phyloP scores from a whole-genome alignment of 2,888 invertebrate species.

The Tenthredo amoena region DNA sequence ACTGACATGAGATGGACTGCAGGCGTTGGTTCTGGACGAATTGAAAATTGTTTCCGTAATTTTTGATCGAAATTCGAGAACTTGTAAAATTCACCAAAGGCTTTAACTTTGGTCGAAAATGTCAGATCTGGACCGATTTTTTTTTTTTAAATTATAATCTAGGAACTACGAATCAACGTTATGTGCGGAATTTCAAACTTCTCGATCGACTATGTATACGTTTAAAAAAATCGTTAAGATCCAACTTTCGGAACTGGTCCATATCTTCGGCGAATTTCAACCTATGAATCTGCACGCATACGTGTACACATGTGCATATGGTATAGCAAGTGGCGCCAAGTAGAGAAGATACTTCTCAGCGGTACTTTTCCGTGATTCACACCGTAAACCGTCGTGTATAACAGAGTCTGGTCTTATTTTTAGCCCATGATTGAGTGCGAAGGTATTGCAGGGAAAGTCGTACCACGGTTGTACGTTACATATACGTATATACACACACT shows the following conservation, averaged over 20 bases:
- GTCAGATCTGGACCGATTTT: background rate
- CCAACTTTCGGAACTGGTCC: background rate
- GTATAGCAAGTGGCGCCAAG: background rate
- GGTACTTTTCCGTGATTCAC: constrained; percentile 33
- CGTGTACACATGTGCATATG: background rate
- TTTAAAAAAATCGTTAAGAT: background rate
- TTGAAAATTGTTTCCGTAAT: background rate
- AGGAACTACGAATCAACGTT: too few relatives aligned
- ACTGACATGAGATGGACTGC: background rate
- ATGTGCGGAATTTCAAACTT: too few relatives aligned
- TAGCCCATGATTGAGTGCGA: constrained; percentile 44
- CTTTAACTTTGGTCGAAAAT: background rate
- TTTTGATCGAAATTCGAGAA: background rate
- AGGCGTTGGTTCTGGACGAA: background rate
- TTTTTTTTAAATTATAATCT: background rate
- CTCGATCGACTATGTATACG: background rate
- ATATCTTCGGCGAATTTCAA: background rate
- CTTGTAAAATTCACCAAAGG: background rate
- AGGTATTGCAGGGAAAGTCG: constrained; percentile 46
- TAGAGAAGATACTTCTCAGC: background rate
- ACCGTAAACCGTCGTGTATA: background rate
- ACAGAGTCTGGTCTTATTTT: constrained; percentile 40
- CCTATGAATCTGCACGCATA: background rate
- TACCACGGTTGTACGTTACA: background rate
- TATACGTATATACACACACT: background rate